These are phyloP conservation scores for Stratiomys singularior DNA, from an alignment of 2,888 invertebrate species.

Conservation along the genomic window DNA sequence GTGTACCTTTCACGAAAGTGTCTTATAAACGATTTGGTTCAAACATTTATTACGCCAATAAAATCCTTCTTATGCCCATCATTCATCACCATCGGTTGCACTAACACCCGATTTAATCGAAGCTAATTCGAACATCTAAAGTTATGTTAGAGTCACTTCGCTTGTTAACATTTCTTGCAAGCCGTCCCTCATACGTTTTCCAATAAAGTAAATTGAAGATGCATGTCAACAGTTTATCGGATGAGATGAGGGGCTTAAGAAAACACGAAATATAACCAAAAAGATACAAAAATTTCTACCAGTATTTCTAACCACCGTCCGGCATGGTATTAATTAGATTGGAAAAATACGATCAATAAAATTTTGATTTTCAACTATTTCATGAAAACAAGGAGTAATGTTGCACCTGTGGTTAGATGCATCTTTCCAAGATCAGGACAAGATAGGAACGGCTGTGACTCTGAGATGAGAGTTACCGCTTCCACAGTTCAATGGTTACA, in stretches of 20 bases:
- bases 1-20: background rate
- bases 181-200: too few relatives aligned
- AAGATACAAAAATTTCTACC: too few relatives aligned
- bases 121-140: background rate
- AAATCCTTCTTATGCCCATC: background rate
- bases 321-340: background rate
- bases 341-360: constrained; percentile 2
- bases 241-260: too few relatives aligned
- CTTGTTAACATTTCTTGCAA: too few relatives aligned
- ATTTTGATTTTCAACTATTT: background rate
- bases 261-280: too few relatives aligned
- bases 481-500: too few relatives aligned
- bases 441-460: too few relatives aligned
- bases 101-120: background rate
- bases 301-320: too few relatives aligned
- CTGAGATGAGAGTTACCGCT: too few relatives aligned
- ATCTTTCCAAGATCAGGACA: background rate
- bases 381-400: background rate
- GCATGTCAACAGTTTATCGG: too few relatives aligned
- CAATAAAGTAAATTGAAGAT: too few relatives aligned
- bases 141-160: background rate
- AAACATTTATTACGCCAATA: constrained; percentile 9
- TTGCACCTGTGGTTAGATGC: background rate
- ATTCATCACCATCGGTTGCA: constrained; percentile 23
- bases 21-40: background rate